These are phyloP conservation scores for Nothobranchius kuhntae DNA, from an alignment of 2,113 vertebrate genomes.

Conservation along the genomic window DNA sequence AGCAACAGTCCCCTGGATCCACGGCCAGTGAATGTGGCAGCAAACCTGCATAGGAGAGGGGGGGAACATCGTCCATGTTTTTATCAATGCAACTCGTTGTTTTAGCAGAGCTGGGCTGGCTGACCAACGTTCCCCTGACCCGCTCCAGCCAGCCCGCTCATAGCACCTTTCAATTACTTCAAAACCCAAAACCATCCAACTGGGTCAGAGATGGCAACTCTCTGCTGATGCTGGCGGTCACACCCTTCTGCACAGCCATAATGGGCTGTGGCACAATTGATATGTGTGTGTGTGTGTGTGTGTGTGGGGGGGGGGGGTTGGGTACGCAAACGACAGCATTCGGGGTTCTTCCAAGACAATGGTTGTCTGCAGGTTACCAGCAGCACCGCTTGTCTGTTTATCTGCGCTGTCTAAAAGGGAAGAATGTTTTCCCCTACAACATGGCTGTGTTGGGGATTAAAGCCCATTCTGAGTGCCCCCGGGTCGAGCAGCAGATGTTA, in stretches of 20 bases:
- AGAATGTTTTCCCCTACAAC: constrained; percentile 75
- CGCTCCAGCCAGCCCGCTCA: constrained; percentile 32
- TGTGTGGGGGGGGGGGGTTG: constrained; percentile 4
- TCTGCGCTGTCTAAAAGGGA: constrained; percentile 66
- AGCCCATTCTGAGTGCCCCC: constrained; percentile 71
- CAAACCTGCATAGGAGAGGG: constrained; percentile 23
- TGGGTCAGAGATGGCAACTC: constrained; percentile 64
- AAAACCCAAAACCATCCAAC: constrained; percentile 76
- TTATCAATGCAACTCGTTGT: constrained; percentile 51
- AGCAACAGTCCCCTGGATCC: constrained; percentile 35
- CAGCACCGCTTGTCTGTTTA: constrained; percentile 63
- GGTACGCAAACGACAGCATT: constrained; percentile 56
- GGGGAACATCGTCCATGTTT: constrained; percentile 16
- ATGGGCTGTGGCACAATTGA: constrained; percentile 60
- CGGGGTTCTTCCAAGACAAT: constrained; percentile 61
- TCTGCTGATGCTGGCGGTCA: constrained; percentile 68
- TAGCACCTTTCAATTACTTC: constrained; percentile 73
- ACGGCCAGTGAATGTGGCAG: constrained; percentile 47
- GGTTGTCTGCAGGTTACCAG: constrained; percentile 68
- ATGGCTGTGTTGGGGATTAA: constrained; percentile 73
- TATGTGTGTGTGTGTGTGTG: no score
- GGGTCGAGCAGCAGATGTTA: constrained; percentile 76
- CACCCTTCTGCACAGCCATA: constrained; percentile 73
- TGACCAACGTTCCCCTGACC: constrained; percentile 29
- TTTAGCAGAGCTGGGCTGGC: constrained; percentile 50